Conservation (phyloP, 2,113 vertebrate genomes). For the Xyliphius kryptos region DNA sequence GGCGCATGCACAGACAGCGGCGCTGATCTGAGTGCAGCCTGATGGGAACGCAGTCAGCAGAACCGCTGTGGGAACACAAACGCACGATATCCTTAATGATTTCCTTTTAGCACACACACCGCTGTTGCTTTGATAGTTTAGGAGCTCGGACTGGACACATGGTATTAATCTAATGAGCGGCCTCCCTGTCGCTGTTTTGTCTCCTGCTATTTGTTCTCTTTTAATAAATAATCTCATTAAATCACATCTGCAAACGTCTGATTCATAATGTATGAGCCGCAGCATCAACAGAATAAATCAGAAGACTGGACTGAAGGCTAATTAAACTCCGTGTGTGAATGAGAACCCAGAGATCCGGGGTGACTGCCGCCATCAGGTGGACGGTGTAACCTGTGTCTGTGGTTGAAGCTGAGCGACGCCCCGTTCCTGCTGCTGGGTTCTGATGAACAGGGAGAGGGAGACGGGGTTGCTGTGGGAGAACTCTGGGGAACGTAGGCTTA, state of each 20-base stretch:
- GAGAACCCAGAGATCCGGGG: too few relatives aligned
- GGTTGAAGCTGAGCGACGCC: too few relatives aligned
- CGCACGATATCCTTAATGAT: too few relatives aligned
- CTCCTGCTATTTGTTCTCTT: neutral
- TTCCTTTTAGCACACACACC: too few relatives aligned
- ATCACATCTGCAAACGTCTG: neutral
- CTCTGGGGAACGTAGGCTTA: neutral
- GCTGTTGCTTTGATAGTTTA: neutral
- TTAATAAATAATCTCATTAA: constrained; percentile 19
- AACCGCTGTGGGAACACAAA: too few relatives aligned
- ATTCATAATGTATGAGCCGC: constrained; percentile 13
- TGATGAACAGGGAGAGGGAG: neutral
- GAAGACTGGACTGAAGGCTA: neutral
- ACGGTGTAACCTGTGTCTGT: too few relatives aligned
- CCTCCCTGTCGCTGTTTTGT: neutral
- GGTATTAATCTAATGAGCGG: neutral
- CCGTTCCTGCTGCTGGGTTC: neutral
- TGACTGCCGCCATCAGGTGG: too few relatives aligned
- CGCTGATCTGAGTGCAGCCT: too few relatives aligned
- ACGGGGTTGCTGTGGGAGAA: neutral
- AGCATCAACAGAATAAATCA: neutral
- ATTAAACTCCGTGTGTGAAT: constrained; percentile 7
- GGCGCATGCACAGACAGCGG: too few relatives aligned
- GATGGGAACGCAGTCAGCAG: too few relatives aligned
- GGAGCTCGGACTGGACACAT: neutral